Evolutionary conservation across 2,113 vertebrate genomes (phyloP), one percentile per base, ranked within the genome.

Genomic region (Euleptes europaea): DNA sequence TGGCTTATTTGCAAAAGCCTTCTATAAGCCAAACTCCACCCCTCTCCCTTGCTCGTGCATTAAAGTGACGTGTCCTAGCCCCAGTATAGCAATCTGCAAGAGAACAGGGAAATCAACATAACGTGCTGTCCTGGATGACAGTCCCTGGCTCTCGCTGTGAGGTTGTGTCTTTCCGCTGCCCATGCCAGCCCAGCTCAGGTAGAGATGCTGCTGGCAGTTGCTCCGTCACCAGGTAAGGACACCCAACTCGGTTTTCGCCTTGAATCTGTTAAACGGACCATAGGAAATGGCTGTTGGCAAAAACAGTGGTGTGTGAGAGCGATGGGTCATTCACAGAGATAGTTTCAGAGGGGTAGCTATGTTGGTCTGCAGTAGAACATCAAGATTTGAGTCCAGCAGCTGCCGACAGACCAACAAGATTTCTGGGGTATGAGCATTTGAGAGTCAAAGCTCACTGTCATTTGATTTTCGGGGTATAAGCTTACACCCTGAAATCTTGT

Each of bases 51-150:
- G 92, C 83, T 84, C 85, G 78, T 77, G 89, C 54, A 86, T 94
- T 96, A 95, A 95, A 93, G 95, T 94, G 57, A 96, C 96, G 96
- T 96, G 96, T 96, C 95, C 90, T 92, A 78, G 81, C 80, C 13
- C 44, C 77, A 77, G 92, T 88, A 84, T 84, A 31, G 76, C 47
- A 74, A 6, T 26, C 83, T 13, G 85, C 70, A 3, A 31, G 69
- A 47, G 65, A 5, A 4, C 12, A n/a, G 7, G 42, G 23, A 23
- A 10, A 40, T 10, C n/a, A 44, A 33, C 23, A 21, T 3, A 13
- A 33, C 40, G 40, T 7, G 44, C 70, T 49, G 33, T 49, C 54
- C 82, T 75, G 51, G 12, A 51, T 1, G 49, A 17, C 42, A 19
- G 10, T 15, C 40, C 51, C 86, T 11, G n/a, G n/a, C 26, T 13